A percentile compares a stretch with the other conserved stretches of the same genome.
Evolutionary conservation across 2,888 invertebrate species (phyloP).

Genomic region (Heliconius cydno): DNA sequence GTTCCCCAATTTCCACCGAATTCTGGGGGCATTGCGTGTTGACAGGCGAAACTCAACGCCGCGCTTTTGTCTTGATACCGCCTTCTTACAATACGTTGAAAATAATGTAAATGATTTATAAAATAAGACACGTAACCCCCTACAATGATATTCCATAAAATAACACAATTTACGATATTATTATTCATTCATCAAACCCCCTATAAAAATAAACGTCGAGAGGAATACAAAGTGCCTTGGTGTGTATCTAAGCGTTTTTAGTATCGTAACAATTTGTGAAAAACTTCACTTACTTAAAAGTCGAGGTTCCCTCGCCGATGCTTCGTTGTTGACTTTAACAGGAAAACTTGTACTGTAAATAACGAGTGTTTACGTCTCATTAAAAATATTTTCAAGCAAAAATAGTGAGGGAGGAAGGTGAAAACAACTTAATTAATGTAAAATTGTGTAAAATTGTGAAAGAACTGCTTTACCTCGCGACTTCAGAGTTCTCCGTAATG

Average conservation of each 20-base stretch:
- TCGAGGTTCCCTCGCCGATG: constrained; percentile 54
- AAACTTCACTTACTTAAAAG: constrained; percentile 58
- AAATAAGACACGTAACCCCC: not conserved
- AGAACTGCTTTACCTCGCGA: constrained; percentile 19
- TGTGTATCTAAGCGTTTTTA: not conserved
- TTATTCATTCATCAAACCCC: not conserved
- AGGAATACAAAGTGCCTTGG: not conserved
- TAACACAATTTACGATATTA: not conserved
- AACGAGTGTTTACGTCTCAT: constrained; percentile 50
- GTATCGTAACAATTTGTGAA: constrained; percentile 9
- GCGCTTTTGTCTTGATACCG: no score
- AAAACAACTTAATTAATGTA: constrained; percentile 27
- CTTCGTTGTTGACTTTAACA: constrained; percentile 58
- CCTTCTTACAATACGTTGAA: not conserved
- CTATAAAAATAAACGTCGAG: not conserved
- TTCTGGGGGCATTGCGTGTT: no score
- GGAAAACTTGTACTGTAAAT: constrained; percentile 66
- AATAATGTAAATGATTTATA: not conserved
- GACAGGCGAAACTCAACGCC: no score
- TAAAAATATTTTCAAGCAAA: constrained; percentile 40
- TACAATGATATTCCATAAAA: not conserved
- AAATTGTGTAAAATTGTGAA: constrained; percentile 18
- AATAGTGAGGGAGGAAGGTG: constrained; percentile 10
- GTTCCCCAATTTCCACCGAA: no score
- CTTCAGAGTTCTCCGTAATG: constrained; percentile 12